Percentiles rank a stretch among this genome's conserved stretches.
Conservation (phyloP, 2,888 invertebrate genomes). For the Chrysomela aeneicollis region DNA sequence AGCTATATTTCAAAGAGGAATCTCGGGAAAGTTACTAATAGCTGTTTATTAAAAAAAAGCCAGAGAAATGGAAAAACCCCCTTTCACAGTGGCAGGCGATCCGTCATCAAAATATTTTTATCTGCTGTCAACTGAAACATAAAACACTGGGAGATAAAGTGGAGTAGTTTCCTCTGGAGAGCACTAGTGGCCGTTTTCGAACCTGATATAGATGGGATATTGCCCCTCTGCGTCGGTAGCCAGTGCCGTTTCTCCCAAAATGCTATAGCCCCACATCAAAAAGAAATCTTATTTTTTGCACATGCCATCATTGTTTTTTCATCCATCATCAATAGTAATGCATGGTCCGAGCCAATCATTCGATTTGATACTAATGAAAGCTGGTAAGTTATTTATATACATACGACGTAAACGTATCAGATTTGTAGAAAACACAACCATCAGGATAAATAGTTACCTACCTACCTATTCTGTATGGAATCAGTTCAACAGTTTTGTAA, state of each 20-base stretch:
- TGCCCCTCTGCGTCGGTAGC: constrained; percentile 22
- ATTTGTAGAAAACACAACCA: too few relatives aligned
- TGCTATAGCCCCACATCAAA: not conserved
- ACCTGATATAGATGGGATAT: constrained; percentile 55
- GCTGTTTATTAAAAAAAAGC: constrained; percentile 59
- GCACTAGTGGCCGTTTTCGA: constrained; percentile 51
- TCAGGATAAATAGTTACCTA: too few relatives aligned
- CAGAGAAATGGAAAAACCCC: constrained; percentile 54
- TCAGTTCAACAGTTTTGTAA: too few relatives aligned
- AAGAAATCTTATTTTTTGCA: too few relatives aligned
- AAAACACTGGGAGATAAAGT: constrained; percentile 62
- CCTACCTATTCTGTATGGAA: too few relatives aligned
- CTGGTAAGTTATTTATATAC: too few relatives aligned
- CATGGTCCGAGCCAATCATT: too few relatives aligned
- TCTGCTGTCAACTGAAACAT: constrained; percentile 62
- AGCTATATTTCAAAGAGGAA: constrained; percentile 49
- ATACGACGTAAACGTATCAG: too few relatives aligned
- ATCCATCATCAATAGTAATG: too few relatives aligned
- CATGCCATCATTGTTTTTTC: too few relatives aligned
- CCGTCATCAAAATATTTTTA: constrained; percentile 62
- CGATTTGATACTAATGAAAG: too few relatives aligned
- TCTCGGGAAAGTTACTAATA: constrained; percentile 54
- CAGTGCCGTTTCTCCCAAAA: constrained; percentile 13
- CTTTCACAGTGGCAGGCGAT: constrained; percentile 56
- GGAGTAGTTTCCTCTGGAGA: constrained; percentile 60